A percentile compares a stretch with the other conserved stretches of the same genome.
Evolutionary conservation across 1,140 invertebrate species (phyloP).

Genomic region (Uloborus diversus): DNA sequence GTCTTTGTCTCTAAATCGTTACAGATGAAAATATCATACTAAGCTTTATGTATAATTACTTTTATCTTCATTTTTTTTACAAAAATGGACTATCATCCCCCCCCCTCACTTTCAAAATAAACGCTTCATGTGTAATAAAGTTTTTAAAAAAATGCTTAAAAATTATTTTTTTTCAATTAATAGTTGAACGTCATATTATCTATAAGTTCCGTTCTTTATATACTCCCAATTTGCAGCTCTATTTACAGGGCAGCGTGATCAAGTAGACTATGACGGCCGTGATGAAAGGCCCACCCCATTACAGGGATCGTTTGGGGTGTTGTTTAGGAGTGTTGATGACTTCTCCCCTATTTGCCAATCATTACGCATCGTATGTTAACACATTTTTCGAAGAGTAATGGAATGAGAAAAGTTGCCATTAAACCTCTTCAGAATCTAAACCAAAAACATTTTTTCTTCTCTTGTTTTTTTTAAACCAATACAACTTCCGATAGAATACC

Average conservation of each 20-base stretch:
- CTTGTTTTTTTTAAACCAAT: background rate
- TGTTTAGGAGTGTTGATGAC: constrained; percentile 30
- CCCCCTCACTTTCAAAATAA: too few relatives aligned
- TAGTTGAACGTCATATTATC: too few relatives aligned
- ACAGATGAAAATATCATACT: too few relatives aligned
- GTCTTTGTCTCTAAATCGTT: too few relatives aligned
- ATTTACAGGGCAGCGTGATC: constrained; percentile 12
- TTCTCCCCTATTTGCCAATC: constrained; percentile 46
- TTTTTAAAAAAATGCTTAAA: too few relatives aligned
- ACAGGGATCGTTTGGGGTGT: background rate
- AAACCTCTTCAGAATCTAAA: constrained; percentile 1
- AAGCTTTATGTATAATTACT: too few relatives aligned
- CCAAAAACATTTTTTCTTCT: background rate
- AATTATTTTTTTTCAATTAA: too few relatives aligned
- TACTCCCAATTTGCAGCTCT: constrained; percentile 1
- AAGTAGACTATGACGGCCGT: constrained; percentile 30
- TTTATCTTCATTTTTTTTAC: too few relatives aligned
- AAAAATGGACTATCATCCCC: too few relatives aligned
- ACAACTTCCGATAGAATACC: background rate
- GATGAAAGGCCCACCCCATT: constrained; percentile 44
- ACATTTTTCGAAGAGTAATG: constrained; percentile 9
- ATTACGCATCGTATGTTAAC: constrained; percentile 40
- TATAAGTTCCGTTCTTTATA: background rate
- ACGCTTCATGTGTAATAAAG: too few relatives aligned
- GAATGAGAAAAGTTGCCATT: constrained; percentile 25